phyloP scores from a whole-genome alignment of 2,888 invertebrate genomes.

The Archaeoteleia sp. region DNA sequence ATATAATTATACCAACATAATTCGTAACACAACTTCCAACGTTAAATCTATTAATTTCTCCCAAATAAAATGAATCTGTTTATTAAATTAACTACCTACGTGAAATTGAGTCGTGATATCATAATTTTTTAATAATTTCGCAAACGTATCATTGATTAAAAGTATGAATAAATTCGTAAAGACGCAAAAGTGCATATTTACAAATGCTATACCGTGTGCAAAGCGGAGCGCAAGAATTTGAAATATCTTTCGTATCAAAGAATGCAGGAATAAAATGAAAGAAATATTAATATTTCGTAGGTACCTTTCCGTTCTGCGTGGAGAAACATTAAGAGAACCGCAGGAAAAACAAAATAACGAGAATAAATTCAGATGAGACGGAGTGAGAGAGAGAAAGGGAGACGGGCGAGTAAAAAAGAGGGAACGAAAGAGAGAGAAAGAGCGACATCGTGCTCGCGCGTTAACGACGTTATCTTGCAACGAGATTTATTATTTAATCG shows the following conservation, averaged over 20 bases:
- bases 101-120: too few species aligned
- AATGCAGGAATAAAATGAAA: slow-evolving; percentile 7
- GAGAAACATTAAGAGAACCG: slow-evolving; percentile 2
- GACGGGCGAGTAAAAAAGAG: slow-evolving; percentile 42
- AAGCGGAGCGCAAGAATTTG: neutral
- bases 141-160: too few species aligned
- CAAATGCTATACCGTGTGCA: too few species aligned
- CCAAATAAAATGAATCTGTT: too few species aligned
- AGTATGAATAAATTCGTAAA: too few species aligned
- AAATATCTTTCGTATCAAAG: slow-evolving; percentile 6
- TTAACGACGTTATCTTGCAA: slow-evolving; percentile 62
- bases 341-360: neutral
- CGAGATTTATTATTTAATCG: slow-evolving; percentile 71
- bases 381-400: slow-evolving; percentile 19
- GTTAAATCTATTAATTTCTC: too few species aligned
- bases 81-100: too few species aligned
- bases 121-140: neutral
- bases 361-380: slow-evolving; percentile 1
- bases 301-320: slow-evolving; percentile 8
- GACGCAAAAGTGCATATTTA: too few species aligned
- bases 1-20: too few species aligned
- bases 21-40: too few species aligned
- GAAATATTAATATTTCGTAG: slow-evolving; percentile 15
- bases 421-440: slow-evolving; percentile 8
- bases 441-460: slow-evolving; percentile 17